Evolutionary conservation across 1,140 invertebrate species (phyloP), one percentile per base, ranked within the genome.

Genomic region (Psilanteris sp.): DNA sequence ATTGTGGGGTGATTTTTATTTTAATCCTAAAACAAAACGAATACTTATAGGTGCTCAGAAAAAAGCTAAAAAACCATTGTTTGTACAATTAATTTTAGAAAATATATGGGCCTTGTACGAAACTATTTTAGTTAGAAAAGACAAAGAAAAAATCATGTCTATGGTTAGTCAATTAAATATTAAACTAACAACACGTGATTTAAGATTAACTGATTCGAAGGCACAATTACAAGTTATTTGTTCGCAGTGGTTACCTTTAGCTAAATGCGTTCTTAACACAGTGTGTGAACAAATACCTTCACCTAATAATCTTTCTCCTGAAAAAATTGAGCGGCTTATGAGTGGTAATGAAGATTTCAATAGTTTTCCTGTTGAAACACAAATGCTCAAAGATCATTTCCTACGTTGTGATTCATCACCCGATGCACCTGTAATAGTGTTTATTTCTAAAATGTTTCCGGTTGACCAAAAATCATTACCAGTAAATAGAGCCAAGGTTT

Each of bases 1-100:
- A 0, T 88, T 99, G 4, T 99, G 98, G 96, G 98, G 98, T 37
- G 97, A 99, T 89, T 98, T 91, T 89, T 99, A 96, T 85, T 91
- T 98, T 8, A 96, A 97, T 85, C 83, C 89, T 0, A 98, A 98
- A 89, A 92, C 92, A 1, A 98, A 97, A 86, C 90, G 92, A 71
- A 95, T 98, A 36, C 89, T 94, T 89, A 93, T 93, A 88, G 97
- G 97, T 16, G 98, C 98, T 5, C 94, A 97, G 88, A 94, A 94
- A 78, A 98, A 97, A 84, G 96, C 94, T 0, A 99, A 99, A 85
- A 97, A 96, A 79, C 96, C 98, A 0, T 87, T 99, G 61, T 99
- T 99, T 90, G 97, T 98, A 6, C 96, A 98, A 86, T 90, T 99
- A 36, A 93, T 99, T 44, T 87, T 99, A 41, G 96, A 99, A 78